Percentiles rank a stretch among this genome's conserved stretches.
Evolutionary conservation across 2,113 vertebrate species (phyloP).

Genomic region (Pseudopipra pipra): DNA sequence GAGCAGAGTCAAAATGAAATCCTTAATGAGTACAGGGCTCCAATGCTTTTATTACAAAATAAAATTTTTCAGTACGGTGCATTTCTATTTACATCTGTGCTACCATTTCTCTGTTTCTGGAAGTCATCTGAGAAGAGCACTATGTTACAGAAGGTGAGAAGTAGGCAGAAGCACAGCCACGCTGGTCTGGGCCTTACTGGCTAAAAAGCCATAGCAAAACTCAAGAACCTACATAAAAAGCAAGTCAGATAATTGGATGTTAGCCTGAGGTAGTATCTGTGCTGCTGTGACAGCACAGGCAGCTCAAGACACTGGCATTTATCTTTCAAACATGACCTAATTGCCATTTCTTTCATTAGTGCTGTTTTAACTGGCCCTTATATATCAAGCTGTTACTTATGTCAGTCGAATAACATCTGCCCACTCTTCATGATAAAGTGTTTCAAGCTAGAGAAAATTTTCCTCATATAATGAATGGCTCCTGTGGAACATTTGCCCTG

Average conservation of each 20-base stretch:
- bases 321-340: background rate
- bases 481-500: background rate
- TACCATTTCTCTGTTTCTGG: background rate
- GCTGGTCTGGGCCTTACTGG: background rate
- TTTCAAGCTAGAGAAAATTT: background rate
- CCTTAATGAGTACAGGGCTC: background rate
- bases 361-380: background rate
- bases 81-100: background rate
- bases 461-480: background rate
- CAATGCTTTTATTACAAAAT: background rate
- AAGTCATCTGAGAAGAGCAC: background rate
- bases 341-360: background rate
- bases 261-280: background rate
- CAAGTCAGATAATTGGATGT: background rate
- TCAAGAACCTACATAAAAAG: background rate
- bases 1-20: background rate
- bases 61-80: background rate
- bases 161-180: background rate
- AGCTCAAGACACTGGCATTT: background rate
- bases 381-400: background rate
- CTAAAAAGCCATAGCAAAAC: background rate
- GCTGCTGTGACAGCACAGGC: background rate
- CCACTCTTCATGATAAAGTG: background rate
- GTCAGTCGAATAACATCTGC: background rate
- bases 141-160: background rate